Percentiles rank a stretch among this genome's conserved stretches.
These are phyloP conservation scores for Crocuta crocuta DNA, from an alignment of 2,113 vertebrate genomes.

Conservation along the genomic window DNA sequence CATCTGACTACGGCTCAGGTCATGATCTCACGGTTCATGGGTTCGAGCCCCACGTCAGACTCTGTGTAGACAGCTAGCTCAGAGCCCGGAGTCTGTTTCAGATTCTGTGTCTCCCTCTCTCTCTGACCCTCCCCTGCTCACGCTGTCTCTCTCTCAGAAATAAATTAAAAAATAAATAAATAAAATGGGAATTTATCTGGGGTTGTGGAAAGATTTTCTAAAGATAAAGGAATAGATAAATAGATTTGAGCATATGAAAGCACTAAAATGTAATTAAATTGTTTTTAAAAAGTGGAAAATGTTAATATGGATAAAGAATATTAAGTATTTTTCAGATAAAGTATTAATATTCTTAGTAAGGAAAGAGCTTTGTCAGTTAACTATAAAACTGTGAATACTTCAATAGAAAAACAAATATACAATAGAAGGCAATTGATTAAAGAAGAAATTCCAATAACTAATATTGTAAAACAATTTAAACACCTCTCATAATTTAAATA, in stretches of 20 bases:
- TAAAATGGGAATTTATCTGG: not conserved
- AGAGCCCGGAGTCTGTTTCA: too few relatives aligned
- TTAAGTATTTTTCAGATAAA: not conserved
- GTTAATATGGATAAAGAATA: not conserved
- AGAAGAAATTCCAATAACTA: not conserved
- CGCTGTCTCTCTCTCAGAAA: too few relatives aligned
- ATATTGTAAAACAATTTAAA: not conserved
- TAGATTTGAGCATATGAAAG: not conserved
- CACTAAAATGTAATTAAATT: not conserved
- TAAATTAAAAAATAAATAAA: too few relatives aligned
- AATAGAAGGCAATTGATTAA: not conserved
- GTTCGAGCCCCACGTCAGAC: too few relatives aligned
- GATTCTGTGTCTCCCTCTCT: too few relatives aligned
- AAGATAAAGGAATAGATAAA: not conserved
- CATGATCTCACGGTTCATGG: too few relatives aligned
- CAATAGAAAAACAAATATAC: not conserved
- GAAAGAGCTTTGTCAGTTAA: not conserved
- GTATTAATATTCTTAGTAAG: not conserved
- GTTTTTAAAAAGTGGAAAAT: not conserved
- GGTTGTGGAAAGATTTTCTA: not conserved
- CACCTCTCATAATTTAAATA: not conserved
- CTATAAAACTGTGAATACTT: not conserved
- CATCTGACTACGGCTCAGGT: too few relatives aligned
- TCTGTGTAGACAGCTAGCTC: too few relatives aligned
- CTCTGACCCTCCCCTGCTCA: too few relatives aligned